These are phyloP conservation scores for Sycophila texana DNA, from an alignment of 2,888 invertebrate species.

Conservation along the genomic window DNA sequence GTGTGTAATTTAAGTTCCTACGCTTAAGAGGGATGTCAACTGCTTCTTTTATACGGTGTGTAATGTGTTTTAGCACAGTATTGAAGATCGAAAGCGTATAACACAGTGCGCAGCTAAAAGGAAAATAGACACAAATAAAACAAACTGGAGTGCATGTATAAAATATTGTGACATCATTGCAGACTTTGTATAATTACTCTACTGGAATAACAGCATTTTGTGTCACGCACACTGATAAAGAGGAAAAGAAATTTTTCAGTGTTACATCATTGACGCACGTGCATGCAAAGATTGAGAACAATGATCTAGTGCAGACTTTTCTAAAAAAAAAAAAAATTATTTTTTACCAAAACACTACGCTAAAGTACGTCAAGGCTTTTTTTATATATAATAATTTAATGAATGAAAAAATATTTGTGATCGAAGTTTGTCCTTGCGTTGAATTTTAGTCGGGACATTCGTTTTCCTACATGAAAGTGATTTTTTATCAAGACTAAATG, in stretches of 20 bases:
- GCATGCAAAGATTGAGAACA: conserved; percentile 7
- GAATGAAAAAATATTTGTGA: conserved; percentile 40
- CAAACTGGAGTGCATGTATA: conserved; percentile 14
- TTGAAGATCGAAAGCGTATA: conserved; percentile 31
- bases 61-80: conserved; percentile 49
- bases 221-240: not conserved
- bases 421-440: conserved; percentile 44
- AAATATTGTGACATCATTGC: conserved; percentile 21
- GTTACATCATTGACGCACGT: conserved; percentile 14
- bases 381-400: conserved; percentile 37
- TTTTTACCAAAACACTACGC: conserved; percentile 38
- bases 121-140: conserved; percentile 15
- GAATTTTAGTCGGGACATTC: conserved; percentile 33
- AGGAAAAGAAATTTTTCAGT: conserved; percentile 26
- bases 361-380: conserved; percentile 47
- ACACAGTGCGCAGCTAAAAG: conserved; percentile 23
- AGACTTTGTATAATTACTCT: conserved; percentile 11
- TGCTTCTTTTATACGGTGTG: conserved; percentile 40
- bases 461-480: conserved; percentile 48
- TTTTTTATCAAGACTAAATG: conserved; percentile 45
- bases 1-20: conserved; percentile 49
- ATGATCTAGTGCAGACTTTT: conserved; percentile 25
- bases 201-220: conserved; percentile 22
- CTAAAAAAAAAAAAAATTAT: conserved; percentile 28
- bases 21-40: conserved; percentile 33